A percentile compares a stretch with the other conserved stretches of the same genome.
These are phyloP conservation scores for Cistogaster globosa DNA, from an alignment of 2,888 invertebrate species.

Conservation along the genomic window DNA sequence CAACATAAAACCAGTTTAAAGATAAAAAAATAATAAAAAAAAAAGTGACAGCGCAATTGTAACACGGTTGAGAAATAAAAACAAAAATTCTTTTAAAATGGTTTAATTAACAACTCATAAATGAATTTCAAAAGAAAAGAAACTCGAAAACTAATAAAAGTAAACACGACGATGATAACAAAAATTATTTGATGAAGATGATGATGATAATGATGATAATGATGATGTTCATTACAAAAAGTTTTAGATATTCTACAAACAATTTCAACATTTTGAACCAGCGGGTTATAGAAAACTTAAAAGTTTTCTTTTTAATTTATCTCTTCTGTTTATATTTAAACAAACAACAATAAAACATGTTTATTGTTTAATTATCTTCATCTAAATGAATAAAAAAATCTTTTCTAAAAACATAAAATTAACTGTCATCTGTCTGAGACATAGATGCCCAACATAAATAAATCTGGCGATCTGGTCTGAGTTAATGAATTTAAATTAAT, in stretches of 20 bases:
- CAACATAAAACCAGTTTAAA: conserved; percentile 35
- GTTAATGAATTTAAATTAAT: conserved; percentile 20
- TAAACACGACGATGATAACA: conserved; percentile 26
- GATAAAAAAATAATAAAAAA: background rate
- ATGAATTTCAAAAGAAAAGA: background rate
- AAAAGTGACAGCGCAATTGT: conserved; percentile 1
- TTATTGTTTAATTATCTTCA: conserved; percentile 15
- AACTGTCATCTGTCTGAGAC: conserved; percentile 15
- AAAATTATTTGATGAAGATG: background rate
- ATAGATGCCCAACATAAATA: background rate
- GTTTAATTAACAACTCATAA: conserved; percentile 37
- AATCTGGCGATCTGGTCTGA: conserved; percentile 3
- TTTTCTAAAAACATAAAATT: background rate
- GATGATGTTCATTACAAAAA: background rate
- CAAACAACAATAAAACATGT: conserved; percentile 22
- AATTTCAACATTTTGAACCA: no score
- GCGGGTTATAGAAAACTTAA: background rate
- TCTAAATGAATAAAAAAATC: conserved; percentile 8
- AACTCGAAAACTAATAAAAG: conserved; percentile 35
- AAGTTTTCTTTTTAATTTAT: background rate
- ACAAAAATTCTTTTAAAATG: conserved; percentile 39
- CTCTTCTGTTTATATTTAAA: conserved; percentile 25
- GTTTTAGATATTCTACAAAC: no score
- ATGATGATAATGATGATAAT: background rate
- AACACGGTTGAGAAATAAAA: background rate